Evolutionary conservation across 2,797 vertebrate genomes (phyloP).

Genomic region (Iguana delicatissima): DNA sequence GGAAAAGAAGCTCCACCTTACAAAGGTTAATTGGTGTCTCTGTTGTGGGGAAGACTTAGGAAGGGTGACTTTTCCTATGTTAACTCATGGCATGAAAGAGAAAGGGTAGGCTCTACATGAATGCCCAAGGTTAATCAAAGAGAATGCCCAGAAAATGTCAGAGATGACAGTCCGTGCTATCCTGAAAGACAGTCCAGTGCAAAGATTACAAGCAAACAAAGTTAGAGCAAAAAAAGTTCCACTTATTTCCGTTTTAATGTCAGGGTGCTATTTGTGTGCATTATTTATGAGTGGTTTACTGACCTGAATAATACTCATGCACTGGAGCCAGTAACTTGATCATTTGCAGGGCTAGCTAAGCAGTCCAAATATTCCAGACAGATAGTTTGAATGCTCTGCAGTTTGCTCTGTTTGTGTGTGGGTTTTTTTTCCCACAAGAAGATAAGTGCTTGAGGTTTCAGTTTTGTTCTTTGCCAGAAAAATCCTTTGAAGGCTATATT

Average conservation of each 20-base stretch:
- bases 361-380: not conserved
- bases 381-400: not conserved
- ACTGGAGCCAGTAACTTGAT: not conserved
- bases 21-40: not conserved
- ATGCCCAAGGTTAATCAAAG: not conserved
- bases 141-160: not conserved
- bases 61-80: not conserved
- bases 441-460: not conserved
- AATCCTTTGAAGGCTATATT: fast-evolving
- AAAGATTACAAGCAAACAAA: not conserved
- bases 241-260: not conserved
- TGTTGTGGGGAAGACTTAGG: not conserved
- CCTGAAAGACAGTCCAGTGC: not conserved
- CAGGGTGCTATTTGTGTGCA: not conserved
- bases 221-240: not conserved
- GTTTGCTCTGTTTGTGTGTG: not conserved
- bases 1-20: not conserved
- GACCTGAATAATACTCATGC: not conserved
- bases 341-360: not conserved
- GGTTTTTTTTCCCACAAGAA: not conserved
- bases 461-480: not conserved
- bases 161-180: not conserved
- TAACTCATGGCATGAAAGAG: not conserved
- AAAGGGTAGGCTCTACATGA: not conserved
- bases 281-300: not conserved